A percentile compares a stretch with the other conserved stretches of the same genome.
Evolutionary conservation across 2,888 invertebrate species (phyloP).

Genomic region (Pseudococcus viburni): DNA sequence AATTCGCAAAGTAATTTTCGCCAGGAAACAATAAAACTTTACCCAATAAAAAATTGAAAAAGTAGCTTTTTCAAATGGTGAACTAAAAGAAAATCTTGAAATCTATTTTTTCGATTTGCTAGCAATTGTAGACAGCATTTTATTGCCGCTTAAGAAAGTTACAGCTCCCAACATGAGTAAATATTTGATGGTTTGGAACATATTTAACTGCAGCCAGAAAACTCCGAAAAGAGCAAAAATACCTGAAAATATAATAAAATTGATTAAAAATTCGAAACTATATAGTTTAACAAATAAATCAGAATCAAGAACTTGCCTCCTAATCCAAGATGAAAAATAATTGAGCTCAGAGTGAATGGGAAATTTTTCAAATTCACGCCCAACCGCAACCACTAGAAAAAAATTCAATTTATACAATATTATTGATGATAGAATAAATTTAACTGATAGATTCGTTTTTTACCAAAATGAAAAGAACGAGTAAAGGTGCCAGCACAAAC

Average conservation of each 20-base stretch:
- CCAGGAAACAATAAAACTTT: neutral
- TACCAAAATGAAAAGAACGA: constrained; percentile 83
- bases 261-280: constrained; percentile 26
- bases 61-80: neutral
- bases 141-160: constrained; percentile 94
- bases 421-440: neutral
- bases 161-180: constrained; percentile 86
- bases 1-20: neutral
- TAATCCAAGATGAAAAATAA: constrained; percentile 91
- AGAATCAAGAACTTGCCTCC: constrained; percentile 76
- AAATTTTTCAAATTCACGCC: constrained; percentile 90
- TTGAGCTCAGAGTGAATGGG: constrained; percentile 82
- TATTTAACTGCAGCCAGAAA: constrained; percentile 94
- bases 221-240: constrained; percentile 89
- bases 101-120: constrained; percentile 69
- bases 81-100: neutral
- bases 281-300: constrained; percentile 57
- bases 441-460: constrained; percentile 69
- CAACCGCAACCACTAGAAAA: constrained; percentile 83
- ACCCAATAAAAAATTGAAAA: neutral
- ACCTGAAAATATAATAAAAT: constrained; percentile 73
- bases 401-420: neutral
- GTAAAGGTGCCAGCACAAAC: constrained; percentile 85
- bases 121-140: constrained; percentile 87
- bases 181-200: constrained; percentile 96